A percentile compares a stretch with the other conserved stretches of the same genome.
Conservation (phyloP, 2,888 invertebrate species). For the Caenorhabditis zanzibari region DNA sequence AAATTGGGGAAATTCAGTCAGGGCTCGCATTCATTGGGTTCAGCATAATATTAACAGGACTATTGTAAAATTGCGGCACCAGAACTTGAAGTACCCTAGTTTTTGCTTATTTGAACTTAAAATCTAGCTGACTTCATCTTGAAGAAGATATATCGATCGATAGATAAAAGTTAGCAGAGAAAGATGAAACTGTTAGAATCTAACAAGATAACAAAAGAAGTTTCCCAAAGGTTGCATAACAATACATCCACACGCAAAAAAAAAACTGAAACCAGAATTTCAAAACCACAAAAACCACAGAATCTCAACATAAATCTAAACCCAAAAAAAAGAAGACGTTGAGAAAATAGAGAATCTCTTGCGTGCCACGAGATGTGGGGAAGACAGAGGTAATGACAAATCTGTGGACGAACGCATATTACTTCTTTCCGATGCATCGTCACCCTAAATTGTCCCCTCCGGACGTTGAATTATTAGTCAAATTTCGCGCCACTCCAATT, state of each 20-base stretch:
- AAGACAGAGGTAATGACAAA: conserved; percentile 54
- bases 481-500: conserved; percentile 59
- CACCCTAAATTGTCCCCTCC: conserved; percentile 61
- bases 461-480: conserved; percentile 60
- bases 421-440: conserved; percentile 49
- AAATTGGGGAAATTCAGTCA: too few species aligned
- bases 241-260: not conserved
- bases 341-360: too few species aligned
- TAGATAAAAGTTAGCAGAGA: too few species aligned
- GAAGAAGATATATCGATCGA: too few species aligned
- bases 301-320: conserved; percentile 1
- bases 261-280: not conserved
- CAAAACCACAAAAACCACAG: not conserved
- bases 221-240: not conserved
- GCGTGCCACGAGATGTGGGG: conserved; percentile 46
- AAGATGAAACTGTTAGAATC: too few species aligned
- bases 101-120: too few species aligned
- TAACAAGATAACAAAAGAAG: too few species aligned
- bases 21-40: too few species aligned
- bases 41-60: too few species aligned
- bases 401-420: conserved; percentile 58
- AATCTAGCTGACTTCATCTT: too few species aligned
- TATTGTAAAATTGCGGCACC: too few species aligned
- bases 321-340: conserved; percentile 6
- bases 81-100: too few species aligned